Evolutionary conservation across 2,888 invertebrate species (phyloP), one percentile per base, ranked within the genome.

Genomic region (Eupsilia transversa): DNA sequence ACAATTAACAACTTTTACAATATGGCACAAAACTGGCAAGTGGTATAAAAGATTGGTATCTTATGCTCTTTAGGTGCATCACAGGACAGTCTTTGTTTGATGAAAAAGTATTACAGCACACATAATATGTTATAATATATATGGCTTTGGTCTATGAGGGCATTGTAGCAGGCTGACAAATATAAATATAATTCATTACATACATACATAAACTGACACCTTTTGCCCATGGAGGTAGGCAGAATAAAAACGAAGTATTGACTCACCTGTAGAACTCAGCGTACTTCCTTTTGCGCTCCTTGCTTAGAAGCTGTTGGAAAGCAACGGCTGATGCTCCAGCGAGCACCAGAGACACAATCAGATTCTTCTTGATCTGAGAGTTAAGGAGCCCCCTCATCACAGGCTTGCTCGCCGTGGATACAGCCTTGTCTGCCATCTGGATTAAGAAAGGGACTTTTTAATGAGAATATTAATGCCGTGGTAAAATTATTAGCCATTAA

Each of bases 181-280:
- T n/a, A n/a, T n/a, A 38, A 38, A 38, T 38, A 38, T 9, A 9
- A 38, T 38, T 9, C 9, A 9, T 38, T 38, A 0, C 9, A n/a
- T n/a, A 38, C 38, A 9, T 38, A 38, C 38, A 38, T n/a, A n/a
- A n/a, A n/a, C n/a, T n/a, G n/a, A n/a, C n/a, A n/a, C n/a, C n/a
- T n/a, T n/a, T n/a, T n/a, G n/a, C n/a, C n/a, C n/a, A n/a, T n/a
- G n/a, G n/a, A n/a, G n/a, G n/a, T n/a, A n/a, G n/a, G n/a, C n/a
- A n/a, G n/a, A n/a, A n/a, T n/a, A n/a, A n/a, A n/a, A n/a, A n/a
- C n/a, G 38, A 9, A 38, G 46, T 38, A 57, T 12, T 10, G 33
- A 3, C 54, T 83, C 94, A 98, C 98, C 97, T 98, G 97, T 98
- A 98, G 93, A 98, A 99, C 75, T 98, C 98, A 54, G 98, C 98